Conservation (phyloP, 2,797 vertebrate species). For the Enteromius radiatus region DNA sequence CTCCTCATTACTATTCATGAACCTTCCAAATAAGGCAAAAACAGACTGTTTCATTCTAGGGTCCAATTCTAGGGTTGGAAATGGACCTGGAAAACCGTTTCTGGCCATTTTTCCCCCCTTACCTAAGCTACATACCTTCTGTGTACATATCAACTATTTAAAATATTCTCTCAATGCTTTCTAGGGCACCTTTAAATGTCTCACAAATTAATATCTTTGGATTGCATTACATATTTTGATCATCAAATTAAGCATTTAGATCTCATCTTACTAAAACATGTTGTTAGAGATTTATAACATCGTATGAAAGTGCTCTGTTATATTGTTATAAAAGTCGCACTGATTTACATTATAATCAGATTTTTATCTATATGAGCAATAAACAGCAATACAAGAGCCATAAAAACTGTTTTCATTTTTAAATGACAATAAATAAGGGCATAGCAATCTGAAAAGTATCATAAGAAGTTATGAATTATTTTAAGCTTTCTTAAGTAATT, state of each 20-base stretch:
- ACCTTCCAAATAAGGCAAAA: too few relatives aligned
- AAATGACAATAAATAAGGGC: background rate
- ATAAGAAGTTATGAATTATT: background rate
- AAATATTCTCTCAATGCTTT: too few relatives aligned
- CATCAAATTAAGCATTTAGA: background rate
- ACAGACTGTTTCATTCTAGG: too few relatives aligned
- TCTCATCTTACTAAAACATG: background rate
- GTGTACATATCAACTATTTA: too few relatives aligned
- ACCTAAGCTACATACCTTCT: too few relatives aligned
- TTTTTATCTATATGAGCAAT: background rate
- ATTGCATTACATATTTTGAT: background rate
- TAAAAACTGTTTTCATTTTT: background rate
- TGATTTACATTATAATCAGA: background rate
- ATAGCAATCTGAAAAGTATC: background rate
- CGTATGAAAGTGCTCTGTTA: background rate
- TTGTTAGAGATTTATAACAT: background rate
- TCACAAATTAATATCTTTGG: background rate
- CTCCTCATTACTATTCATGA: too few relatives aligned
- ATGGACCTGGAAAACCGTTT: too few relatives aligned
- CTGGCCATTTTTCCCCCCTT: too few relatives aligned
- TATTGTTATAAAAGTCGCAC: background rate
- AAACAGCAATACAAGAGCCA: background rate
- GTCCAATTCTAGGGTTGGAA: too few relatives aligned
- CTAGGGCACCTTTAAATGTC: too few relatives aligned
- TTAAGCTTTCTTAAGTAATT: background rate